A percentile compares a stretch with the other conserved stretches of the same genome.
Conservation (phyloP, 2,797 vertebrate species). For the Pangasius macronema region DNA sequence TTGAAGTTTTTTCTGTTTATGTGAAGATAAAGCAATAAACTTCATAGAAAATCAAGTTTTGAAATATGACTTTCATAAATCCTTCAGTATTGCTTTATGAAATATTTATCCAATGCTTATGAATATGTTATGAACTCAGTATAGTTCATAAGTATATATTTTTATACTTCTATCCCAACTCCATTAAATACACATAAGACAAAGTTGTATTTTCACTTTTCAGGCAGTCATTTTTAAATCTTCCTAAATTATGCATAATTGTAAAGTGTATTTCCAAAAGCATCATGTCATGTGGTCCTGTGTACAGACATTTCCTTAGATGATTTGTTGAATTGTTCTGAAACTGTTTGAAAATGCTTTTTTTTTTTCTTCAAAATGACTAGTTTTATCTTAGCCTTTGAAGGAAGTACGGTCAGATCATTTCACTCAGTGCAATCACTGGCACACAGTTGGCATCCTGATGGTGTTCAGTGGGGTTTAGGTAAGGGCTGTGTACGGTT, state of each 20-base stretch:
- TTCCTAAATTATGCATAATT: not conserved
- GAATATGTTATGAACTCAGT: slow-evolving; percentile 11
- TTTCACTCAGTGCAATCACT: not conserved
- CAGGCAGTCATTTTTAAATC: not conserved
- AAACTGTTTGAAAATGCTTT: not conserved
- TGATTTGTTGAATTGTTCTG: not conserved
- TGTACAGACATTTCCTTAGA: not conserved
- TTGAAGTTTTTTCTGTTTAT: not conserved
- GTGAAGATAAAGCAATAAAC: not conserved
- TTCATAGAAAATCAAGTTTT: not conserved
- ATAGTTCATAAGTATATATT: not conserved
- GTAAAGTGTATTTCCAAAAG: not conserved
- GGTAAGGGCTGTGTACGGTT: not conserved
- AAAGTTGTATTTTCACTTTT: not conserved
- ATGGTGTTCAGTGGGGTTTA: not conserved
- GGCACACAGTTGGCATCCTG: not conserved
- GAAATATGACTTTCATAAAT: slow-evolving; percentile 4
- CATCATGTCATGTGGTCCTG: not conserved
- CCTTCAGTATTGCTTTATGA: not conserved
- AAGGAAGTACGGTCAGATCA: not conserved
- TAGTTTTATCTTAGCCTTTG: not conserved
- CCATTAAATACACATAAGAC: not conserved
- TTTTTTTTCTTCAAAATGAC: not conserved
- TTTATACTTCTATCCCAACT: not conserved
- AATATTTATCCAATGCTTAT: not conserved